Percentiles rank a stretch among this genome's conserved stretches.
phyloP scores from a whole-genome alignment of 2,888 invertebrate genomes.

The Athalia rosae region DNA sequence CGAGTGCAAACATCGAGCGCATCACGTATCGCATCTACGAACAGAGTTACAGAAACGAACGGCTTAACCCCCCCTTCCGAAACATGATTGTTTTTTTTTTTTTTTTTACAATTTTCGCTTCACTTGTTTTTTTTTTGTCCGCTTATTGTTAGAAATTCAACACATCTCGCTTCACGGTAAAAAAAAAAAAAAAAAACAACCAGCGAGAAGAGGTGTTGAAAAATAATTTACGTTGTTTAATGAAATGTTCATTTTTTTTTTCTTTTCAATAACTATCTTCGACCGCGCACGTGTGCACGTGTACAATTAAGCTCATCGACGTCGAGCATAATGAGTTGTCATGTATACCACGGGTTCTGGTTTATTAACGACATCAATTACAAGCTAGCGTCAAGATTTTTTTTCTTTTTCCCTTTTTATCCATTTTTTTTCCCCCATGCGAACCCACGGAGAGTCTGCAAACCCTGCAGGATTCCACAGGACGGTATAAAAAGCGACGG shows the following conservation, averaged over 20 bases:
- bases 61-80: too few relatives aligned
- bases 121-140: too few relatives aligned
- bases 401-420: not conserved
- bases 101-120: too few relatives aligned
- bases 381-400: constrained; percentile 22
- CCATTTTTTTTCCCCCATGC: not conserved
- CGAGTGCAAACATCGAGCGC: too few relatives aligned
- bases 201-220: too few relatives aligned
- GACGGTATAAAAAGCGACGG: not conserved
- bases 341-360: constrained; percentile 14
- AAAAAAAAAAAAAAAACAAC: too few relatives aligned
- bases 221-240: too few relatives aligned
- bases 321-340: constrained; percentile 36
- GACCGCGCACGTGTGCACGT: not conserved
- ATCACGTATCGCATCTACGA: too few relatives aligned
- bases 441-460: constrained; percentile 12
- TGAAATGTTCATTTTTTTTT: not conserved
- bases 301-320: constrained; percentile 22
- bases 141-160: too few relatives aligned
- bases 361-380: constrained; percentile 44
- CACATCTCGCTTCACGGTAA: too few relatives aligned
- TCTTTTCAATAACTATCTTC: not conserved
- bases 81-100: too few relatives aligned
- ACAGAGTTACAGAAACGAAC: too few relatives aligned
- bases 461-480: not conserved